A percentile compares a stretch with the other conserved stretches of the same genome.
These are phyloP conservation scores for Poecile atricapillus DNA, from an alignment of 2,113 vertebrate genomes.

Conservation along the genomic window DNA sequence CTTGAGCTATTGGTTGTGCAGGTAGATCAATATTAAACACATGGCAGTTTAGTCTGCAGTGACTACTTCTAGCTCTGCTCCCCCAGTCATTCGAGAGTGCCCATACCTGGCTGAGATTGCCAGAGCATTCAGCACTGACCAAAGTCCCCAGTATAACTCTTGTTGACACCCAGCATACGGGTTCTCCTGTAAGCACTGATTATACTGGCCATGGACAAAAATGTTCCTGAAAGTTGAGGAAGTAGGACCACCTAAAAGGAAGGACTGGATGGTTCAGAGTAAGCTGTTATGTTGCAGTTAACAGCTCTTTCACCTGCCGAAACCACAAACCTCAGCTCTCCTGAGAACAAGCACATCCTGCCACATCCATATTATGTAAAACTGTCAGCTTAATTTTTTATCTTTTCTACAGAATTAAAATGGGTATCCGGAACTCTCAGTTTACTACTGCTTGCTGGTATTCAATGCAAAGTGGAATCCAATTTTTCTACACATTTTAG, in stretches of 20 bases:
- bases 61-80: not conserved
- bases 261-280: not conserved
- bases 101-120: not conserved
- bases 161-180: not conserved
- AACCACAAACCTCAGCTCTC: not conserved
- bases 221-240: not conserved
- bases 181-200: not conserved
- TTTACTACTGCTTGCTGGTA: not conserved
- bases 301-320: not conserved
- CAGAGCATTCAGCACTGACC: not conserved
- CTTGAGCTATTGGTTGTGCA: constrained; percentile 4
- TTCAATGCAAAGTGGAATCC: not conserved
- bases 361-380: not conserved
- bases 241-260: not conserved
- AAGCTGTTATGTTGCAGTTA: not conserved
- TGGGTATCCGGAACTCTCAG: not conserved
- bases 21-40: constrained; percentile 29
- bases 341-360: not conserved
- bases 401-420: not conserved
- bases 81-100: not conserved
- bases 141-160: not conserved
- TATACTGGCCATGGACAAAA: not conserved
- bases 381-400: not conserved
- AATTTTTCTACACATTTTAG: not conserved
- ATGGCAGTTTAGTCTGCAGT: not conserved